Percentiles rank a stretch among this genome's conserved stretches.
These are phyloP conservation scores for Sterrhoptilus dennistouni DNA, from an alignment of 2,113 vertebrate species.

Conservation along the genomic window DNA sequence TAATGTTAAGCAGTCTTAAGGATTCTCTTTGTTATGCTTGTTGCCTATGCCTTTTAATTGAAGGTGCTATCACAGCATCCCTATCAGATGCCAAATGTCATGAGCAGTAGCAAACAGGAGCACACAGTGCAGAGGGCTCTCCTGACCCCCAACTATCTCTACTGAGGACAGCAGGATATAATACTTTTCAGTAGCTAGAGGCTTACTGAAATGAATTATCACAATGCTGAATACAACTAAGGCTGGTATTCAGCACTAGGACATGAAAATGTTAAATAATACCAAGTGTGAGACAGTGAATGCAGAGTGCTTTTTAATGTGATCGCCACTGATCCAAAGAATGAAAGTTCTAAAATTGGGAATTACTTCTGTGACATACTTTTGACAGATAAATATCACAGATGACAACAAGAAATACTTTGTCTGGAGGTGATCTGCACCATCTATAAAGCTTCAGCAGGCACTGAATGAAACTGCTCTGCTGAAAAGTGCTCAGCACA, in stretches of 20 bases:
- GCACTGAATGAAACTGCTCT: constrained; percentile 13
- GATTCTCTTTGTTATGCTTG: neutral
- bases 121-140: neutral
- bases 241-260: neutral
- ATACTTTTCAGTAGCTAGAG: neutral
- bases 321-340: constrained; percentile 28
- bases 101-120: neutral
- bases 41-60: constrained; percentile 26
- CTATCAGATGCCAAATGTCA: constrained; percentile 10
- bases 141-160: neutral
- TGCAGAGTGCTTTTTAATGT: neutral
- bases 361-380: constrained; percentile 53
- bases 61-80: neutral
- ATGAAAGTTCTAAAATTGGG: constrained; percentile 7
- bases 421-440: constrained; percentile 58
- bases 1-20: constrained; percentile 18
- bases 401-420: constrained; percentile 20
- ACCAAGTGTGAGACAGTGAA: neutral
- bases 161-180: neutral
- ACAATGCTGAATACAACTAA: neutral
- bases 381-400: constrained; percentile 48
- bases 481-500: constrained; percentile 55
- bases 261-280: neutral
- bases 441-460: constrained; percentile 42
- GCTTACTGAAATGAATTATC: constrained; percentile 15